Evolutionary conservation across 2,888 invertebrate species (phyloP).

Genomic region (Euplagia quadripunctaria): DNA sequence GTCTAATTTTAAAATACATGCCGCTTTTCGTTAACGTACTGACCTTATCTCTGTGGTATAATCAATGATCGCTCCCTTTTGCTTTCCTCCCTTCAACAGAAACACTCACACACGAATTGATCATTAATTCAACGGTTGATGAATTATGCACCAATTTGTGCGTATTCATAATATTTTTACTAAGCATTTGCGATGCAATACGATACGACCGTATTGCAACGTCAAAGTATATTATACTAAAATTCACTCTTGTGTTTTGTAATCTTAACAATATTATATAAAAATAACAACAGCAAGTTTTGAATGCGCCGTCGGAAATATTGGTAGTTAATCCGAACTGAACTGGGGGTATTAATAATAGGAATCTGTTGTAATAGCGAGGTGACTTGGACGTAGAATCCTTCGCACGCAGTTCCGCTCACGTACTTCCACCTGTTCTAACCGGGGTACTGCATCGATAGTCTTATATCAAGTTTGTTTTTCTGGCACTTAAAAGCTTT

Average conservation of each 20-base stretch:
- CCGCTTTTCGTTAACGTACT: too few species aligned
- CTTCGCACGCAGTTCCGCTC: slow-evolving; percentile 54
- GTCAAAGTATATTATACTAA: background rate
- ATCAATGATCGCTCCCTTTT: background rate
- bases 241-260: background rate
- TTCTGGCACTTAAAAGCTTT: slow-evolving; percentile 24
- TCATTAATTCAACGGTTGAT: background rate
- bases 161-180: too few species aligned
- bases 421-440: slow-evolving; percentile 63
- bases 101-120: background rate
- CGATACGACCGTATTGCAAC: too few species aligned
- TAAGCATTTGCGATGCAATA: too few species aligned
- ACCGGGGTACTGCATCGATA: slow-evolving; percentile 46
- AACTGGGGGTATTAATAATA: background rate
- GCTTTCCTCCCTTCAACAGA: background rate
- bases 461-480: slow-evolving; percentile 31
- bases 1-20: too few species aligned
- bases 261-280: background rate
- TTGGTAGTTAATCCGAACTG: slow-evolving; percentile 34
- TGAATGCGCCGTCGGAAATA: slow-evolving; percentile 3
- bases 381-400: slow-evolving; percentile 56
- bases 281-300: slow-evolving; percentile 1
- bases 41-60: background rate
- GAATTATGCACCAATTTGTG: background rate
- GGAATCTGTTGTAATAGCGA: slow-evolving; percentile 53